Base-by-base conservation (phyloP, 2,797 vertebrate species). In the Fistularia tabacaria region DNA sequence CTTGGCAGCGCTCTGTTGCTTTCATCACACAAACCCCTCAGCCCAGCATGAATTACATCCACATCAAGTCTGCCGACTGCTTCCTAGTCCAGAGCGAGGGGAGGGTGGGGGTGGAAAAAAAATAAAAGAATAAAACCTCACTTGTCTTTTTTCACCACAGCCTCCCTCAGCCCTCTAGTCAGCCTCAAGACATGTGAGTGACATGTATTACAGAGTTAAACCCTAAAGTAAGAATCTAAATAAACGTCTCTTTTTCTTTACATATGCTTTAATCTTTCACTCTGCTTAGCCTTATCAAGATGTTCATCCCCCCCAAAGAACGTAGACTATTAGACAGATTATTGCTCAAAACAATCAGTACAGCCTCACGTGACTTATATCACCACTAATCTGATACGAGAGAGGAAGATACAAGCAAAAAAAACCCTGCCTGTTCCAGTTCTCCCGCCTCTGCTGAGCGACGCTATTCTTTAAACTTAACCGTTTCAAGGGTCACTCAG, bases 1-100 rank as follows among this genome's bases (percentile, higher is more conserved):
- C 92, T 91, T 92, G 95, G 95, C 94, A 96, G 94, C 92, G 94
- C 94, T 96, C 94, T 87, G 93, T 91, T 93, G 94, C 96, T 94
- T 96, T 97, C 96, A 98, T 98, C 94, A 92, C 93, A 95, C 93
- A 95, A 94, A 94, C 93, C 93, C 93, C 93, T 93, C 93, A 93
- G 94, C 95, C 94, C 93, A 90, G 94, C 94, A 95, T 97, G 95
- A 98, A 98, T 98, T 96, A 98, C 94, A 96, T 96, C 95, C 90
- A 93, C 90, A 91, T 93, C 87, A 89, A 93, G 92, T 93, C 92
- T 94, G 93, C 92, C 90, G 90, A 90, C 92, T 89, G 92, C 90
- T 79, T 93, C 90, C 90, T 89, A 85, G 89, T 92, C 90, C 91
- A 91, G 86, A 85, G 87, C 87, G 82, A 88, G 83, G 69, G 63